Evolutionary conservation across 2,888 invertebrate genomes (phyloP).

Genomic region (Thereva unica): DNA sequence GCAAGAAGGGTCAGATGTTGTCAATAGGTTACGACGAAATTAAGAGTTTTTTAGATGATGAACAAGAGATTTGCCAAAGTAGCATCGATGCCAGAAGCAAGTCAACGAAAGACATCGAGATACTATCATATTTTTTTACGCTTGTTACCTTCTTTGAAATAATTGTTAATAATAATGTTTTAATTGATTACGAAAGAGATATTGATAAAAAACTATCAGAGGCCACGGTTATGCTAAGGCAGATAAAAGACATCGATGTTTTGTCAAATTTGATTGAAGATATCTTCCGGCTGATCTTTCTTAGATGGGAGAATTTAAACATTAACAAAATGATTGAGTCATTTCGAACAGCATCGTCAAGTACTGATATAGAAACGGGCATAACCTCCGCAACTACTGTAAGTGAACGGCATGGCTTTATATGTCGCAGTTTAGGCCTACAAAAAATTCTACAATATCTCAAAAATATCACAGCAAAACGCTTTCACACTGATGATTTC

Average conservation of each 20-base stretch:
- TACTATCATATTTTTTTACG: conserved; percentile 50
- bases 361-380: conserved; percentile 39
- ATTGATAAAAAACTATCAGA: conserved; percentile 47
- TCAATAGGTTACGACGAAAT: conserved; percentile 48
- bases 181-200: conserved; percentile 36
- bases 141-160: conserved; percentile 50
- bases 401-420: conserved; percentile 48
- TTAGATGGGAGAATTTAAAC: conserved; percentile 54
- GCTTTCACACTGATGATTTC: conserved; percentile 53
- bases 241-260: conserved; percentile 49
- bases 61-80: conserved; percentile 43
- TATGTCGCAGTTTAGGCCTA: conserved; percentile 49
- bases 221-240: conserved; percentile 50
- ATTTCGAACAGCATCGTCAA: conserved; percentile 36
- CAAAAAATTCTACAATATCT: conserved; percentile 50
- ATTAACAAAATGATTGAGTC: not conserved
- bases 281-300: conserved; percentile 52
- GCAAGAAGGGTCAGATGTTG: conserved; percentile 40
- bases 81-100: conserved; percentile 40
- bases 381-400: conserved; percentile 38
- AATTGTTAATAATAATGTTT: conserved; percentile 46
- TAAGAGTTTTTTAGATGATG: conserved; percentile 47
- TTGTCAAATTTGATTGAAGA: conserved; percentile 52
- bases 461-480: conserved; percentile 52
- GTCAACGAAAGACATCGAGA: conserved; percentile 50